Evolutionary conservation across 2,797 vertebrate genomes (phyloP), one percentile per base, ranked within the genome.

Genomic region (Loris lydekkerianus): DNA sequence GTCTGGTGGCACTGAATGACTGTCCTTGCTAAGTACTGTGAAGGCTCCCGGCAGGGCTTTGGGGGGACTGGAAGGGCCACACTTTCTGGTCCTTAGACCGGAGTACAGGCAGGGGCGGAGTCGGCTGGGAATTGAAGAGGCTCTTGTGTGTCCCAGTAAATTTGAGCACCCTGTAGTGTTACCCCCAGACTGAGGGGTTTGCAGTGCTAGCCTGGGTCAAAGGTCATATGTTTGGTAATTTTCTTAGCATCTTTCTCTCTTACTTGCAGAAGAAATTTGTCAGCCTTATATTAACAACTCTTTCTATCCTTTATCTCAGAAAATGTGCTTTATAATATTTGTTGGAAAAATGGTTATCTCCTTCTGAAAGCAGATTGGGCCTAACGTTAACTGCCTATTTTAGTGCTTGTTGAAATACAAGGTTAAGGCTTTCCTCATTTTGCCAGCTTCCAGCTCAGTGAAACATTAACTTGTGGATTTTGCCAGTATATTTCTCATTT

Each of bases 311-410:
- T 82, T 40, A 31, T 61, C 43, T 10, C 11, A 25, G 25, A 56
- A 78, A 89, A 58, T 43, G 23, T 73, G 21, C 46, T 89, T 94
- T 53, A 25, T 67, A 72, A 65, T 85, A 72, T 63, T 87, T 37
- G 9, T 53, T 53, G 65, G 53, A 31, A 10, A 69, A 76, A n/a
- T 11, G 14, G n/a, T 82, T 70, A 1, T 2, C 56, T 21, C 40
- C 20, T 89, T 82, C 77, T 5, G 6, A 21, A 31, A 53, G 92
- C 10, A 25, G 53, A 14, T 15, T 0, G 2, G 60, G 43, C 18
- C 31, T 61, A 15, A 67, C 90, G 90, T 88, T 31, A 18, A 1
- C 20, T 17, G 15, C 31, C 56, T n/a, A 20, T 69, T 53, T 78
- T 4, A 0, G 58, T 23, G 67, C 23, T n/a, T 13, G 53, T 21